Percentiles rank a stretch among this genome's conserved stretches.
phyloP scores from a whole-genome alignment of 2,113 vertebrate species.

The Sphyrna mokarran region DNA sequence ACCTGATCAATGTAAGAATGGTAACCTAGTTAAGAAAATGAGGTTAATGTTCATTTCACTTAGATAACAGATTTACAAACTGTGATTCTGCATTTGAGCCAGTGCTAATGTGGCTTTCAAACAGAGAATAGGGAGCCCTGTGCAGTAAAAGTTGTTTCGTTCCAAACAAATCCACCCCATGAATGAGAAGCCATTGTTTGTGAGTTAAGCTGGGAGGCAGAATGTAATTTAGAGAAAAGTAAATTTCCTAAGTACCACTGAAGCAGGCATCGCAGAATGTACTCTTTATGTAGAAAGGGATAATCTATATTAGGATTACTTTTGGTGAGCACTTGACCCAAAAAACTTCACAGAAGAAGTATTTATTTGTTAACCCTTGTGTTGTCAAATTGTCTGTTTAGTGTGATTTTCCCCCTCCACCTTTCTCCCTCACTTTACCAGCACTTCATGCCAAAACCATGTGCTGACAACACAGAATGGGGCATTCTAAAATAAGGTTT shows the following conservation, averaged over 20 bases:
- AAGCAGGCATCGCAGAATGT: not conserved
- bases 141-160: not conserved
- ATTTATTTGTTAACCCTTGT: slow-evolving; percentile 21
- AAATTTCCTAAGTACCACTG: not conserved
- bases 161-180: slow-evolving; percentile 17
- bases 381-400: not conserved
- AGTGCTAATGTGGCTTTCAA: not conserved
- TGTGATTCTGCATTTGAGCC: not conserved
- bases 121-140: not conserved
- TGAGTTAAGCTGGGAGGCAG: slow-evolving; percentile 7
- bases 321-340: slow-evolving; percentile 7
- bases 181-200: slow-evolving; percentile 27
- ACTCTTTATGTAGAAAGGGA: slow-evolving; percentile 27
- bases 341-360: slow-evolving; percentile 1
- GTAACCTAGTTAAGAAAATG: not conserved
- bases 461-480: not conserved
- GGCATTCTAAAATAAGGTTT: not conserved
- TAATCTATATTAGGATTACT: slow-evolving; percentile 16
- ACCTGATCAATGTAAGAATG: not conserved
- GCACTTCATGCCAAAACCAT: not conserved
- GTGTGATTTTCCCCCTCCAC: not conserved
- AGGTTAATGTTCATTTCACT: not conserved
- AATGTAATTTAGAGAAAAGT: not conserved
- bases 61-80: not conserved
- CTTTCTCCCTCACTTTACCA: not conserved